Percentiles rank a stretch among this genome's conserved stretches.
Conservation (phyloP, 2,797 vertebrate species). For the Phyllotis vaccarum region DNA sequence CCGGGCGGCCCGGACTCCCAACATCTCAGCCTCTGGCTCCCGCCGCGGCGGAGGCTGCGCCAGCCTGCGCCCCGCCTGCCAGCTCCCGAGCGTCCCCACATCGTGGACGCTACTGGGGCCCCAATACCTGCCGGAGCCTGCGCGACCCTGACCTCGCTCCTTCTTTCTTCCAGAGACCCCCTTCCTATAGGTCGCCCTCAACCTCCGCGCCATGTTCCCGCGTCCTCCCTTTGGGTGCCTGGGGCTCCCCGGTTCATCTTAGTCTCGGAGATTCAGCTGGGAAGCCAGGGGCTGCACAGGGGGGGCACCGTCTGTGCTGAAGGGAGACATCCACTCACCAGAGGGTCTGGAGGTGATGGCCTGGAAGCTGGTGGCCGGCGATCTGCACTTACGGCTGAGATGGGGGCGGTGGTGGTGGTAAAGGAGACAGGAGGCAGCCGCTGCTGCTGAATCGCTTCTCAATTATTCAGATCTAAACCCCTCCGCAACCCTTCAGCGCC, state of each 20-base stretch:
- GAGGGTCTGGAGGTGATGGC: background rate
- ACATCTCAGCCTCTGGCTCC: background rate
- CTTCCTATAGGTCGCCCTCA: slow-evolving; percentile 44
- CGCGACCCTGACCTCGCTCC: background rate
- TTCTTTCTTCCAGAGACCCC: slow-evolving; percentile 13
- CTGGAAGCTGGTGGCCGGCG: background rate
- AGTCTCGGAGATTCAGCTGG: background rate
- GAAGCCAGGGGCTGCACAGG: background rate
- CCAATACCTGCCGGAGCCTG: background rate
- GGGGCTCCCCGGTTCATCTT: background rate
- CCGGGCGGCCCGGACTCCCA: background rate
- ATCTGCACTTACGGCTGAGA: background rate
- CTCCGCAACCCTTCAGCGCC: slow-evolving; percentile 17
- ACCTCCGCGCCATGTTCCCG: slow-evolving; percentile 78
- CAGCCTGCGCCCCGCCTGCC: background rate
- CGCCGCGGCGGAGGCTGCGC: background rate
- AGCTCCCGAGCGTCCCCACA: background rate
- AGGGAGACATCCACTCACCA: slow-evolving; percentile 66
- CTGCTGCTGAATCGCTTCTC: slow-evolving; percentile 84
- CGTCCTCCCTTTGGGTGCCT: background rate
- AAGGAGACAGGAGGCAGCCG: slow-evolving; percentile 69
- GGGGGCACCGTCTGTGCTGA: background rate
- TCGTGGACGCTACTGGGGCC: background rate
- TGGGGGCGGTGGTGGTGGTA: slow-evolving; percentile 28
- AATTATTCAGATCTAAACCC: slow-evolving; percentile 85